A percentile compares a stretch with the other conserved stretches of the same genome.
phyloP scores from a whole-genome alignment of 1,140 invertebrate species.

The Drosophila kohkoa region DNA sequence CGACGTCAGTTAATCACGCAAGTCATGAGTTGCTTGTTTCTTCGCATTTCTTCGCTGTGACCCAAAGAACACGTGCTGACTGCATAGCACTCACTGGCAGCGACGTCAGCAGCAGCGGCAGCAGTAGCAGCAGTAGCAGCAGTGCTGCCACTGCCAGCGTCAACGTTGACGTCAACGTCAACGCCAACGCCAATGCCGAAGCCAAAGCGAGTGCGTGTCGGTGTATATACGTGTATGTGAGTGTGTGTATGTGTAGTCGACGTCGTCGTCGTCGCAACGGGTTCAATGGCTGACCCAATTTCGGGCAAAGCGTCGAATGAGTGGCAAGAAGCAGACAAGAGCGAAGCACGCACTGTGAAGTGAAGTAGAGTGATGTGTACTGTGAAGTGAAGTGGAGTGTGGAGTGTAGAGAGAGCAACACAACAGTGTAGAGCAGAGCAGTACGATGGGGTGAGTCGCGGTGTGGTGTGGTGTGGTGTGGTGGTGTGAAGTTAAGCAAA shows the following conservation, averaged over 20 bases:
- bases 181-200: slow-evolving; percentile 5
- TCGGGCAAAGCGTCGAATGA: slow-evolving; percentile 62
- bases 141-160: slow-evolving; percentile 15
- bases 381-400: slow-evolving; percentile 24
- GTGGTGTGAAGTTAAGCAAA: slow-evolving; percentile 20
- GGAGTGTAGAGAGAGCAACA: not conserved
- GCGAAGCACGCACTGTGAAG: slow-evolving; percentile 44
- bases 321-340: slow-evolving; percentile 46
- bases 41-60: slow-evolving; percentile 23
- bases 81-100: slow-evolving; percentile 8
- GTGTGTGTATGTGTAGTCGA: not conserved
- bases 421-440: not conserved
- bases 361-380: slow-evolving; percentile 37
- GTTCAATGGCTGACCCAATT: slow-evolving; percentile 84
- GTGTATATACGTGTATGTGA: slow-evolving; percentile 1
- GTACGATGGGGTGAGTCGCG: not conserved
- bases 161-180: slow-evolving; percentile 7
- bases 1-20: slow-evolving; percentile 18
- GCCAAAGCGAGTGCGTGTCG: slow-evolving; percentile 23
- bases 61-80: slow-evolving; percentile 68
- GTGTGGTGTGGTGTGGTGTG: not conserved
- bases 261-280: slow-evolving; percentile 69
- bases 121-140: slow-evolving; percentile 3
- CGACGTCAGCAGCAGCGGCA: slow-evolving; percentile 19
- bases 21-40: slow-evolving; percentile 19